Conservation (phyloP, 2,113 vertebrate genomes). For the Lepus americanus region DNA sequence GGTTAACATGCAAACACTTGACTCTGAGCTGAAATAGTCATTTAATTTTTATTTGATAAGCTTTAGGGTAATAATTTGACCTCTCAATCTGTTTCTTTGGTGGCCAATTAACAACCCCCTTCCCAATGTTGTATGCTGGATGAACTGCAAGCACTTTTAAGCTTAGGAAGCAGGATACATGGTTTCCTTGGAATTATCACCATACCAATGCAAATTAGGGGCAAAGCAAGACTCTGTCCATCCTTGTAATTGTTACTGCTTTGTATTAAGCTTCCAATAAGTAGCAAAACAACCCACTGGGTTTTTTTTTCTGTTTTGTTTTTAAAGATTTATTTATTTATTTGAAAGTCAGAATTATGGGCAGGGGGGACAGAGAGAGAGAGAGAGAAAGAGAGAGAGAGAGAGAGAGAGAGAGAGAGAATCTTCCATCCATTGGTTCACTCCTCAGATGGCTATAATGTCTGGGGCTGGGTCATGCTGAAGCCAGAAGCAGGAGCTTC, state of each 20-base stretch:
- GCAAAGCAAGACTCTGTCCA: neutral
- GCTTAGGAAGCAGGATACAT: neutral
- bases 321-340: too few relatives aligned
- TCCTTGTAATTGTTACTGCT: neutral
- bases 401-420: too few relatives aligned
- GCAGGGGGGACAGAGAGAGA: too few relatives aligned
- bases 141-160: neutral
- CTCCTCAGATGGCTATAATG: too few relatives aligned
- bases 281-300: neutral
- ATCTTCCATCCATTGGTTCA: too few relatives aligned
- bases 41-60: constrained; percentile 11
- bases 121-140: neutral
- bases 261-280: neutral
- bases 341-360: too few relatives aligned
- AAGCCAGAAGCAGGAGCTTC: too few relatives aligned
- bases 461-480: too few relatives aligned
- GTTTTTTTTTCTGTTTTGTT: too few relatives aligned
- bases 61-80: neutral
- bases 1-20: neutral
- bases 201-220: neutral
- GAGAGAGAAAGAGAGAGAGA: too few relatives aligned
- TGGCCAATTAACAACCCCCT: neutral
- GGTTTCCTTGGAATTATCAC: neutral
- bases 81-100: constrained; percentile 46
- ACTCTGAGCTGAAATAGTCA: neutral